Percentiles rank a stretch among this genome's conserved stretches.
Conservation (phyloP, 1,140 invertebrate species). For the Aculops lycopersici region DNA sequence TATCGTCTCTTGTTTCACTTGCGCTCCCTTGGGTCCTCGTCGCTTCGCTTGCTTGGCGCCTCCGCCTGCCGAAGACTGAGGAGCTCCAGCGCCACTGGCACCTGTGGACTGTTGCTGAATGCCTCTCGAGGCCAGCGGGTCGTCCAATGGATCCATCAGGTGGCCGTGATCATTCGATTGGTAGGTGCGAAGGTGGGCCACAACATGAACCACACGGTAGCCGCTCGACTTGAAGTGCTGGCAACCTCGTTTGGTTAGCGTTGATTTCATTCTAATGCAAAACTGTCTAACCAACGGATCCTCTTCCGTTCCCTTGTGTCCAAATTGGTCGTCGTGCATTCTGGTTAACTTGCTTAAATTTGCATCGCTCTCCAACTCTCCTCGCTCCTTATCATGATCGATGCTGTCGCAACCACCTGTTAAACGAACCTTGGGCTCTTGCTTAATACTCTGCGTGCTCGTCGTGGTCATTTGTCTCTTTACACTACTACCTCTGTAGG, state of each 20-base stretch:
- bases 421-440: not conserved
- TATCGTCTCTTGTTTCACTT: not conserved
- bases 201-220: constrained; percentile 35
- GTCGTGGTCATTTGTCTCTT: not conserved
- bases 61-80: no score
- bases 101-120: not conserved
- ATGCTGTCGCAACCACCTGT: not conserved
- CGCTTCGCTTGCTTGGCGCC: not conserved
- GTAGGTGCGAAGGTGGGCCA: constrained; percentile 8
- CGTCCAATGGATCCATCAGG: not conserved
- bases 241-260: constrained; percentile 75
- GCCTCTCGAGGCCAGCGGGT: not conserved
- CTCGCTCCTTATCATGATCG: not conserved
- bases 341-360: not conserved
- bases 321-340: not conserved
- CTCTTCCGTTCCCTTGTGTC: not conserved
- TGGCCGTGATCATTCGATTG: not conserved
- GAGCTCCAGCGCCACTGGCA: no score
- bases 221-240: constrained; percentile 79
- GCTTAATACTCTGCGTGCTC: not conserved
- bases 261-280: constrained; percentile 88
- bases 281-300: constrained; percentile 43
- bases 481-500: no score
- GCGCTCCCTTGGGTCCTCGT: not conserved
- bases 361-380: not conserved